Evolutionary conservation across 2,797 vertebrate genomes (phyloP).

Genomic region (Melanogrammus aeglefinus): DNA sequence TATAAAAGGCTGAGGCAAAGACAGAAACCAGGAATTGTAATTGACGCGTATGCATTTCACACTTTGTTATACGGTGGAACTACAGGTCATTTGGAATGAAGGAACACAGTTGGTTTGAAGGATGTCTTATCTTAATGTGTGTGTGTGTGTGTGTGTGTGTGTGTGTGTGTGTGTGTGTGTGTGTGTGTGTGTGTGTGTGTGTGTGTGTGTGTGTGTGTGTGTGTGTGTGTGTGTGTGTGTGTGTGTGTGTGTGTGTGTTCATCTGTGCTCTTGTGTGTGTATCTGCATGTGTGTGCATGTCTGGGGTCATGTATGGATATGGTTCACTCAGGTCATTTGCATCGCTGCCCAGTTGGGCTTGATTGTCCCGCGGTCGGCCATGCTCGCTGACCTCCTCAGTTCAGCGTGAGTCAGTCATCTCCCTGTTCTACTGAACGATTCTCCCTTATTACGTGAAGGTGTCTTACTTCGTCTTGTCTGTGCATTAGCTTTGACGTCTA

Average conservation of each 20-base stretch:
- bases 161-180: background rate
- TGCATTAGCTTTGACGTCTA: background rate
- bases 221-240: background rate
- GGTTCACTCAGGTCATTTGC: conserved; percentile 15
- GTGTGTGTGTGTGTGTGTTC: background rate
- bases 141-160: background rate
- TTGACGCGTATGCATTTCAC: background rate
- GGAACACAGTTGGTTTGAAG: background rate
- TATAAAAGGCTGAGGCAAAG: too few species aligned
- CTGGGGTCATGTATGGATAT: background rate
- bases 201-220: background rate
- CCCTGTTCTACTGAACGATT: background rate
- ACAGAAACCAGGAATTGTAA: background rate
- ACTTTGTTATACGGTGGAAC: background rate
- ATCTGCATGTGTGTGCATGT: background rate
- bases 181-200: background rate
- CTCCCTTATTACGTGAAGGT: background rate
- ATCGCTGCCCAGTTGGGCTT: conserved; percentile 21
- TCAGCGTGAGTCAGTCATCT: conserved; percentile 23
- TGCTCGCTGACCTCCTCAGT: conserved; percentile 17
- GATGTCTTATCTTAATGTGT: background rate
- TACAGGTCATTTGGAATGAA: background rate
- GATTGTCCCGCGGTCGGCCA: conserved; percentile 17
- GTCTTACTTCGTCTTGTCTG: background rate
- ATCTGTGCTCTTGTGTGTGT: background rate